These are phyloP conservation scores for Harpagoxenus sublaevis DNA, from an alignment of 2,888 invertebrate genomes.

Conservation along the genomic window DNA sequence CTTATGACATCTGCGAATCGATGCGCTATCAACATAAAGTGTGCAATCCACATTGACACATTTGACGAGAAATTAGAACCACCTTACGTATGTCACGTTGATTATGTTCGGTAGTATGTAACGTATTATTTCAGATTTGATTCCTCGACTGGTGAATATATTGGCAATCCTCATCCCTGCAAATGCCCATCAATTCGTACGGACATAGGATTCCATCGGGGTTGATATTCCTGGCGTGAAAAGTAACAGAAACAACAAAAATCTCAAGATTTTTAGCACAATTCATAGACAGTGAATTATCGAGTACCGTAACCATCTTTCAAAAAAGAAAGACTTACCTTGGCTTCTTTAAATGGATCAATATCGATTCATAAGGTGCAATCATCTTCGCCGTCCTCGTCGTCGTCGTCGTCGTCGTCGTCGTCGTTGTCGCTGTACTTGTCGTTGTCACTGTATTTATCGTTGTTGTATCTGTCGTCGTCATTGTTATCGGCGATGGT, in stretches of 20 bases:
- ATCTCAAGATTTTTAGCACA: conserved; percentile 63
- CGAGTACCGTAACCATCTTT: background rate
- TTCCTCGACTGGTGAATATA: conserved; percentile 82
- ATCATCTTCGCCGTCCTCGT: conserved; percentile 49
- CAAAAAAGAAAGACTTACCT: conserved; percentile 79
- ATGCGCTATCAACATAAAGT: conserved; percentile 1
- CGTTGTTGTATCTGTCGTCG: background rate
- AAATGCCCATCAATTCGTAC: conserved; percentile 85
- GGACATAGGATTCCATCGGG: conserved; percentile 84
- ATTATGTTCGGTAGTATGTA: conserved; percentile 72
- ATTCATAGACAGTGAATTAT: background rate
- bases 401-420: background rate
- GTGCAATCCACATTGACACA: background rate
- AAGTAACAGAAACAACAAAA: conserved; percentile 69
- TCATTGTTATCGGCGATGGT: background rate
- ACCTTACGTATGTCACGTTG: conserved; percentile 83
- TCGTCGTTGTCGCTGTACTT: background rate
- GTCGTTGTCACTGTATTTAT: background rate
- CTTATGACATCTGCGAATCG: background rate
- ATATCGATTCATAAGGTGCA: conserved; percentile 82
- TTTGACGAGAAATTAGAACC: conserved; percentile 81
- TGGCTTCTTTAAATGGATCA: conserved; percentile 79
- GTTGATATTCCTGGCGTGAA: conserved; percentile 79
- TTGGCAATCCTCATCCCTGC: conserved; percentile 84
- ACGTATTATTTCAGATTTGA: conserved; percentile 78